Conservation (phyloP, 2,888 invertebrate species). For the Agriopis marginaria region DNA sequence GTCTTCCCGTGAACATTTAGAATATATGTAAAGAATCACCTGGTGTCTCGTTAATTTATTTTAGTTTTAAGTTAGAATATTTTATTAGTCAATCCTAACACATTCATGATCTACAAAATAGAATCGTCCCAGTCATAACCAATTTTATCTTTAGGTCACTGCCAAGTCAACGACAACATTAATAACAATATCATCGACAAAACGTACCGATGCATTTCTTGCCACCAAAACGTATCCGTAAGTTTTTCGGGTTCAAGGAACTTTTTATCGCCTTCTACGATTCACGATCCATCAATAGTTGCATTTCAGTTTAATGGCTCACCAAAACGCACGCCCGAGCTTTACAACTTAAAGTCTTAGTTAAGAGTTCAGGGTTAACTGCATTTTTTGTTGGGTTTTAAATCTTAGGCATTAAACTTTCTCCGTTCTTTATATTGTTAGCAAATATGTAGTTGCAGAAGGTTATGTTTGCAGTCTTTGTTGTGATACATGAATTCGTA, state of each 20-base stretch:
- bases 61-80: no score
- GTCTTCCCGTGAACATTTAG: no score
- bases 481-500: neutral
- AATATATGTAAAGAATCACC: no score
- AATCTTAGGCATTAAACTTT: slow-evolving; percentile 6
- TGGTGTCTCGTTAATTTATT: no score
- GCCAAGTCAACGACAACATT: slow-evolving; percentile 53
- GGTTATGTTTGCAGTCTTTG: neutral
- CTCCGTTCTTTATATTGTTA: neutral
- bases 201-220: slow-evolving; percentile 42
- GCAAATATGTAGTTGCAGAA: neutral
- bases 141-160: slow-evolving; percentile 42
- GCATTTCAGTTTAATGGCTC: slow-evolving; percentile 66
- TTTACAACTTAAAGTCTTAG: slow-evolving; percentile 38
- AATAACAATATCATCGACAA: slow-evolving; percentile 60
- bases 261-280: slow-evolving; percentile 63
- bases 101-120: neutral
- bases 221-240: slow-evolving; percentile 43
- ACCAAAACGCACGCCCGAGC: slow-evolving; percentile 57
- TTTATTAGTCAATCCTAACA: neutral
- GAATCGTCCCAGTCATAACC: neutral
- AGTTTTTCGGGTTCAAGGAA: slow-evolving; percentile 63
- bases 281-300: slow-evolving; percentile 66
- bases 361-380: slow-evolving; percentile 50
- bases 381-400: slow-evolving; percentile 7